A percentile compares a stretch with the other conserved stretches of the same genome.
Evolutionary conservation across 2,888 invertebrate genomes (phyloP).

Genomic region (Philereme vetulata): DNA sequence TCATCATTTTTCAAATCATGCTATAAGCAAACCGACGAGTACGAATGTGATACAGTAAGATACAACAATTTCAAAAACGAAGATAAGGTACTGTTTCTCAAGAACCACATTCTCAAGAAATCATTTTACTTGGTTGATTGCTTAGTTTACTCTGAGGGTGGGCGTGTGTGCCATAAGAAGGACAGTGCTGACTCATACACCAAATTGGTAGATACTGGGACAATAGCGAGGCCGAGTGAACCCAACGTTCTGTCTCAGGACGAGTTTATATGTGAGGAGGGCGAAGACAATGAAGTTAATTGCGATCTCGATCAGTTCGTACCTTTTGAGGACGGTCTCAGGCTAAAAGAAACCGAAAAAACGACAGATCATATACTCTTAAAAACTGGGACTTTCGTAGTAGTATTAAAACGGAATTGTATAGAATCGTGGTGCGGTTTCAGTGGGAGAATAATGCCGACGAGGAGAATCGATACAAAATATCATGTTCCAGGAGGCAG

Average conservation of each 20-base stretch:
- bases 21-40: slow-evolving; percentile 46
- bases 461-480: slow-evolving; percentile 43
- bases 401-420: slow-evolving; percentile 57
- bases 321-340: slow-evolving; percentile 56
- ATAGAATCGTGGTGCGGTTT: slow-evolving; percentile 66
- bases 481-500: slow-evolving; percentile 65
- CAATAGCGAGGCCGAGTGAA: slow-evolving; percentile 62
- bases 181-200: slow-evolving; percentile 54
- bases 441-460: slow-evolving; percentile 47
- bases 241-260: slow-evolving; percentile 64
- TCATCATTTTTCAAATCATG: slow-evolving; percentile 56
- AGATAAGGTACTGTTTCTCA: slow-evolving; percentile 68
- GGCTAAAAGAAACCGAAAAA: slow-evolving; percentile 50
- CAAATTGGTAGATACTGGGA: slow-evolving; percentile 62
- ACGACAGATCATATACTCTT: slow-evolving; percentile 57
- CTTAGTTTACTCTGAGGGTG: slow-evolving; percentile 64
- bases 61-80: slow-evolving; percentile 65
- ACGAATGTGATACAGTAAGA: slow-evolving; percentile 60
- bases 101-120: slow-evolving; percentile 57
- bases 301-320: slow-evolving; percentile 67
- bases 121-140: slow-evolving; percentile 70
- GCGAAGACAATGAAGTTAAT: slow-evolving; percentile 46
- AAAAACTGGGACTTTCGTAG: slow-evolving; percentile 54
- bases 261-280: slow-evolving; percentile 72
- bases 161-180: slow-evolving; percentile 68